Percentiles rank a stretch among this genome's conserved stretches.
These are phyloP conservation scores for Buathra laborator DNA, from an alignment of 2,888 invertebrate genomes.

Conservation along the genomic window DNA sequence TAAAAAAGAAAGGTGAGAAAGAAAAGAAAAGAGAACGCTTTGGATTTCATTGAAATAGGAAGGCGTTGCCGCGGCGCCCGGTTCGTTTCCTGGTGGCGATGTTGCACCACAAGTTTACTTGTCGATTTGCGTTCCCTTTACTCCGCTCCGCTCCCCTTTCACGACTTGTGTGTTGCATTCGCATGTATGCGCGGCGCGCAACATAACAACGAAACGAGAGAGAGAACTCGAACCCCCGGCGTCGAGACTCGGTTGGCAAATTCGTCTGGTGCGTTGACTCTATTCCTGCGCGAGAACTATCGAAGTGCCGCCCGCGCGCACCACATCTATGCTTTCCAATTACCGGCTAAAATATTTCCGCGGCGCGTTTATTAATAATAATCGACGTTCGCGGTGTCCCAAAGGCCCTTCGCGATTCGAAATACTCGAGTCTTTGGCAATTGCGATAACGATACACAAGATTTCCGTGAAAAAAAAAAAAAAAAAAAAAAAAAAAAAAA, in stretches of 20 bases:
- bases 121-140: constrained; percentile 7
- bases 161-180: neutral
- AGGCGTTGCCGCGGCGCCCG: constrained; percentile 53
- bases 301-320: constrained; percentile 19
- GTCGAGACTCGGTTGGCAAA: constrained; percentile 48
- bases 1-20: neutral
- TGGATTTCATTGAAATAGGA: constrained; percentile 24
- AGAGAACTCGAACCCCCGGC: constrained; percentile 13
- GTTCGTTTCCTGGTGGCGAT: constrained; percentile 64
- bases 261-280: constrained; percentile 38
- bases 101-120: constrained; percentile 45
- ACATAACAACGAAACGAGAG: constrained; percentile 23
- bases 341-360: constrained; percentile 70
- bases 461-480: too few relatives aligned
- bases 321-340: constrained; percentile 24
- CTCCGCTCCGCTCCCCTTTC: neutral
- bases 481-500: too few relatives aligned
- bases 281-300: constrained; percentile 48
- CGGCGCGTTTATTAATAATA: constrained; percentile 62
- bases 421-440: too few relatives aligned
- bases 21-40: neutral
- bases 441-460: too few relatives aligned
- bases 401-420: too few relatives aligned
- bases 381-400: neutral
- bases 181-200: constrained; percentile 11